phyloP scores from a whole-genome alignment of 2,888 invertebrate species.

The Cantharis lateralis region DNA sequence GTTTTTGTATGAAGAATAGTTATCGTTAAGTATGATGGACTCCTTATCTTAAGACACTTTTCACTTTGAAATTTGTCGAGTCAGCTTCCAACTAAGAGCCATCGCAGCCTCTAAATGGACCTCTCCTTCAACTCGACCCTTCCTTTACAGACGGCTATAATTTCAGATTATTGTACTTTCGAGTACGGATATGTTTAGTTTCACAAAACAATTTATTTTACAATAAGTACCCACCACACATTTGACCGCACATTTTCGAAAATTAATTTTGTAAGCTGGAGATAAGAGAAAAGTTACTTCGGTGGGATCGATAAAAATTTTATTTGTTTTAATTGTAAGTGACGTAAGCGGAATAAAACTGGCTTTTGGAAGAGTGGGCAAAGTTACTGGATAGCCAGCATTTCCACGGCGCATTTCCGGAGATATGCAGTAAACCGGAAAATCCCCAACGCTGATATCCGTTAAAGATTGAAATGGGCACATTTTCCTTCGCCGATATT shows the following conservation, averaged over 20 bases:
- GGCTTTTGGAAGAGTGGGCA: conserved; percentile 28
- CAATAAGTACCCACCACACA: background rate
- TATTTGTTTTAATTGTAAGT: conserved; percentile 5
- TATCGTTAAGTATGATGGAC: conserved; percentile 40
- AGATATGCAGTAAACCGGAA: conserved; percentile 32
- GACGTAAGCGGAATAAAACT: conserved; percentile 32
- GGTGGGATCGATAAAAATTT: background rate
- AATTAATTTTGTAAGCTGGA: background rate
- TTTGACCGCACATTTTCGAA: background rate
- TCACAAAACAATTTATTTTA: conserved; percentile 1
- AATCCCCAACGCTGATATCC: conserved; percentile 28
- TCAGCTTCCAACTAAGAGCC: conserved; percentile 37
- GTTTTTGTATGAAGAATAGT: conserved; percentile 40
- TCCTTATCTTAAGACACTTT: conserved; percentile 41
- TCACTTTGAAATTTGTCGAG: conserved; percentile 41
- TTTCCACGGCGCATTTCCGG: conserved; percentile 32
- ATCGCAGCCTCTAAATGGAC: conserved; percentile 33
- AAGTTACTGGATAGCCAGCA: conserved; percentile 28
- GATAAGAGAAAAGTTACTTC: background rate
- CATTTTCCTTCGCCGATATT: conserved; percentile 15
- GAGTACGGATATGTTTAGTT: conserved; percentile 15
- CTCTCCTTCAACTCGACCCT: conserved; percentile 31
- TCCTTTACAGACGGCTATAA: conserved; percentile 29
- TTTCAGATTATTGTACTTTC: conserved; percentile 25
- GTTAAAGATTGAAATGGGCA: conserved; percentile 23